Conservation (phyloP, 2,888 invertebrate genomes). For the Pristionchus entomophagus region DNA sequence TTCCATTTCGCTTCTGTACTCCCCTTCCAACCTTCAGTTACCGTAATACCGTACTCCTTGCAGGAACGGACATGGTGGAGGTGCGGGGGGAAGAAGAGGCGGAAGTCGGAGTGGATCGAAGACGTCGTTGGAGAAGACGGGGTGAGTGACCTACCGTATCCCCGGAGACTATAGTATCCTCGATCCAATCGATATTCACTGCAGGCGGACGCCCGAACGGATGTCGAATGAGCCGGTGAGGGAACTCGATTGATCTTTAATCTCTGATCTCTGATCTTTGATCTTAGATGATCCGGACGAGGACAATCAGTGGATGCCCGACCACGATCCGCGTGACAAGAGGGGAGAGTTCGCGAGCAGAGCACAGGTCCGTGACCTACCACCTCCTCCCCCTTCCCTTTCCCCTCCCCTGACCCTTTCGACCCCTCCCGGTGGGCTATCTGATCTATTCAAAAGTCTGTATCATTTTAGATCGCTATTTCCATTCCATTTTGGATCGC, state of each 20-base stretch:
- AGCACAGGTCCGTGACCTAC: not conserved
- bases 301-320: slow-evolving; percentile 24
- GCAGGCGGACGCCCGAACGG: not conserved
- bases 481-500: too few species aligned
- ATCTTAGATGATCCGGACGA: slow-evolving; percentile 21
- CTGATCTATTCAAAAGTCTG: too few species aligned
- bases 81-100: not conserved
- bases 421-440: too few species aligned
- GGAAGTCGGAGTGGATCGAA: not conserved
- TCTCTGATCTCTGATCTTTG: not conserved
- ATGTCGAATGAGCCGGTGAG: not conserved
- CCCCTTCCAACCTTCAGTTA: not conserved
- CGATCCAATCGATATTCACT: not conserved
- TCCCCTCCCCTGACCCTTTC: too few species aligned
- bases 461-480: too few species aligned
- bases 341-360: slow-evolving; percentile 5
- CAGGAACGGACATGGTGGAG: too few species aligned
- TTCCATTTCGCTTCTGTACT: too few species aligned
- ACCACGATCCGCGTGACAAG: slow-evolving; percentile 7
- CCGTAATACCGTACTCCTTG: too few species aligned
- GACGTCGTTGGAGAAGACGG: not conserved
- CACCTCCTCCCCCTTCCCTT: too few species aligned
- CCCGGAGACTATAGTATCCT: not conserved
- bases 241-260: not conserved
- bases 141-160: not conserved